Percentiles rank a stretch among this genome's conserved stretches.
Conservation (phyloP, 1,140 invertebrate genomes). For the Trachymyrmex cornetzi region DNA sequence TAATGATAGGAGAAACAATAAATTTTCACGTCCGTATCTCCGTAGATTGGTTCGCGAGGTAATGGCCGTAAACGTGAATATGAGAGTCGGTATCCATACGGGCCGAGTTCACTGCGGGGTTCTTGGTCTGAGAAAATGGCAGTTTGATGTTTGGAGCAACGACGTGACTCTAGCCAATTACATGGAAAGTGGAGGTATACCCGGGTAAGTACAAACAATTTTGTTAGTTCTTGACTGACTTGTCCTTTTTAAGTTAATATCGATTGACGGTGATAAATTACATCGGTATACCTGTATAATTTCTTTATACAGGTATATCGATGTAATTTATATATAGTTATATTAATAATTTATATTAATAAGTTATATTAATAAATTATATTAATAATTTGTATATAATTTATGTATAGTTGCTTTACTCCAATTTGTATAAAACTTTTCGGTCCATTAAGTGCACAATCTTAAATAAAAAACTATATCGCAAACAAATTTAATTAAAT, state of each 20-base stretch:
- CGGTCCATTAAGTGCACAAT: background rate
- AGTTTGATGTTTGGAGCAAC: conserved; percentile 98
- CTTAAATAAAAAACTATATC: background rate
- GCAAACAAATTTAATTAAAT: too few relatives aligned
- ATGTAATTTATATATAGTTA: too few relatives aligned
- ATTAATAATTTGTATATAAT: too few relatives aligned
- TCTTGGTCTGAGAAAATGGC: conserved; percentile 96
- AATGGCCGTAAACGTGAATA: conserved; percentile 96
- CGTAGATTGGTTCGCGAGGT: conserved; percentile 94
- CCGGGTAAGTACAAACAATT: conserved; percentile 89
- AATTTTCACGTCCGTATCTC: conserved; percentile 64
- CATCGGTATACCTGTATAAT: background rate
- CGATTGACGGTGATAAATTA: conserved; percentile 34
- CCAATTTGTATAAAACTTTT: background rate
- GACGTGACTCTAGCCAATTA: conserved; percentile 98
- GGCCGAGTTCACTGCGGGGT: conserved; percentile 97
- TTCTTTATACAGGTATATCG: too few relatives aligned
- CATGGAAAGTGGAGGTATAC: conserved; percentile 98
- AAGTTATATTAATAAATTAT: too few relatives aligned
- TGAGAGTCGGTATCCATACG: conserved; percentile 98
- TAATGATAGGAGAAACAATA: conserved; percentile 13
- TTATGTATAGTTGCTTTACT: background rate
- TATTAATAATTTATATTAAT: too few relatives aligned
- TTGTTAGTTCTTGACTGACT: conserved; percentile 1
- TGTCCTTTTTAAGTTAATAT: background rate